These are phyloP conservation scores for Drosophila multiciliata DNA, from an alignment of 2,888 invertebrate species.

Conservation along the genomic window DNA sequence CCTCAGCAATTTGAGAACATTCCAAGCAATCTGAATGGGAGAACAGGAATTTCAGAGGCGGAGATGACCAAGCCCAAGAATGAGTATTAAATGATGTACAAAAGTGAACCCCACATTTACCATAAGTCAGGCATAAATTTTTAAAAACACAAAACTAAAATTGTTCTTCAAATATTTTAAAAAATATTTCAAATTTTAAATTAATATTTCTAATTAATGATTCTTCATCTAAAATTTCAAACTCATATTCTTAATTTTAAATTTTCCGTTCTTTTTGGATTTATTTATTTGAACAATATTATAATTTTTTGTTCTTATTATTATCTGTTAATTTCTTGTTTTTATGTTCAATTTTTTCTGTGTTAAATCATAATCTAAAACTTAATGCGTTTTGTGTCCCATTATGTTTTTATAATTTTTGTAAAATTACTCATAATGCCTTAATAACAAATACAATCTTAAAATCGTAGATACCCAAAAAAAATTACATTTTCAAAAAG, in stretches of 20 bases:
- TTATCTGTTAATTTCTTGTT: not conserved
- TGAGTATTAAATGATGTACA: not conserved
- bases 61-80: not conserved
- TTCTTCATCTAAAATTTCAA: not conserved
- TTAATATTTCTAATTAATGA: not conserved
- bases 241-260: not conserved
- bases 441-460: not conserved
- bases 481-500: not conserved
- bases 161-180: not conserved
- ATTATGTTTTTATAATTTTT: too few species aligned
- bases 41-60: not conserved
- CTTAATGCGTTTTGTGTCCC: too few species aligned
- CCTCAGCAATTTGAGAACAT: constrained; percentile 76
- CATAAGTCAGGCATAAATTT: not conserved
- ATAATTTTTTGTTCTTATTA: not conserved
- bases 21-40: constrained; percentile 38
- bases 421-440: not conserved
- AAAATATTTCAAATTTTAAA: not conserved
- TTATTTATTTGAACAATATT: not conserved
- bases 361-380: too few species aligned
- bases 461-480: not conserved
- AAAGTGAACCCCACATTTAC: not conserved
- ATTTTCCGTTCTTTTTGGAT: not conserved
- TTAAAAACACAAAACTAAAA: not conserved
- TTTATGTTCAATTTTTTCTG: not conserved